Evolutionary conservation across 2,113 vertebrate species (phyloP).

Genomic region (Ornithorhynchus anatinus): DNA sequence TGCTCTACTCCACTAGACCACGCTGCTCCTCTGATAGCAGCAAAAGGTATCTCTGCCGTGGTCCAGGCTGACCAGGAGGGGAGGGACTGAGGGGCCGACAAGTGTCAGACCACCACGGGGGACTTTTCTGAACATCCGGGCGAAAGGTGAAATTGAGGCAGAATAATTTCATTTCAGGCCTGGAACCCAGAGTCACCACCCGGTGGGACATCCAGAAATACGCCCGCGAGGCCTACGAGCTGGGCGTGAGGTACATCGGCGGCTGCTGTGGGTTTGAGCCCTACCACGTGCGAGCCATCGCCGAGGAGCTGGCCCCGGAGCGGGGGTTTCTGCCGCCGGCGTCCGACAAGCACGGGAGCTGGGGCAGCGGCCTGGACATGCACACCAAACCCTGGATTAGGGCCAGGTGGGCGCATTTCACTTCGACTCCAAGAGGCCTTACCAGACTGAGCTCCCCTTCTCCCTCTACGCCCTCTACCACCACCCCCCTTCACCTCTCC

Average conservation of each 20-base stretch:
- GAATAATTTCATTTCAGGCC: conserved; percentile 64
- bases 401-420: conserved; percentile 80
- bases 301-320: conserved; percentile 89
- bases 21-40: too few species aligned
- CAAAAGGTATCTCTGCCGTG: too few species aligned
- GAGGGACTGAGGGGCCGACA: too few species aligned
- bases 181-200: conserved; percentile 90
- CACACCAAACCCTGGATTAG: conserved; percentile 98
- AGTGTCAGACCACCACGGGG: too few species aligned
- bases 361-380: conserved; percentile 88
- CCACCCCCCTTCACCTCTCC: too few species aligned
- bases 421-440: too few species aligned
- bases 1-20: too few species aligned
- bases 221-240: conserved; percentile 87
- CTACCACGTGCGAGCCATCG: conserved; percentile 89
- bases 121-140: conserved; percentile 9
- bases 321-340: conserved; percentile 83
- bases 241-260: conserved; percentile 88
- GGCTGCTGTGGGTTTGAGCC: conserved; percentile 96
- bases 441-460: too few species aligned
- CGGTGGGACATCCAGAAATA: conserved; percentile 96
- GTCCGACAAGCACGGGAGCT: conserved; percentile 91
- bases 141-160: conserved; percentile 15
- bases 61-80: too few species aligned
- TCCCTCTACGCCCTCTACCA: too few species aligned